Percentiles rank a stretch among this genome's conserved stretches.
Evolutionary conservation across 2,888 invertebrate genomes (phyloP).

Genomic region (Euplexia lucipara): DNA sequence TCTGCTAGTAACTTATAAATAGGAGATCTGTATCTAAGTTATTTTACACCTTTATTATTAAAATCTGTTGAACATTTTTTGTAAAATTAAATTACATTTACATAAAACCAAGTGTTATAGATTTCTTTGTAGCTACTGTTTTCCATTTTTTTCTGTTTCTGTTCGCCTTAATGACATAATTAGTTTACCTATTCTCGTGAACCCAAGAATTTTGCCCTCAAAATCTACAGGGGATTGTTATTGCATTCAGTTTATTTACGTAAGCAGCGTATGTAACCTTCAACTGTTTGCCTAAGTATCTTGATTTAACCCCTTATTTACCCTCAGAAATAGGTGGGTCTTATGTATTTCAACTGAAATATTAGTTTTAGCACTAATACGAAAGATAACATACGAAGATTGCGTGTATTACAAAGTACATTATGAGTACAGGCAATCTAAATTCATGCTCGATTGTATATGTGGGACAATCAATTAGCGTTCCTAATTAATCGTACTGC

Average conservation of each 20-base stretch:
- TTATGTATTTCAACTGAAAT: conserved; percentile 17
- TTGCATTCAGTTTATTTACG: conserved; percentile 37
- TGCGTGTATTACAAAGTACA: conserved; percentile 1
- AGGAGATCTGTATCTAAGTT: no score
- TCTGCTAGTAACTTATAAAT: no score
- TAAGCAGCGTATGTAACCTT: conserved; percentile 24
- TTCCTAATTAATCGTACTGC: conserved; percentile 3
- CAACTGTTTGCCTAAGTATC: conserved; percentile 48
- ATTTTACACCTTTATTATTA: no score
- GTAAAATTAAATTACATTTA: no score
- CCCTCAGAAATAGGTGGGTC: conserved; percentile 30
- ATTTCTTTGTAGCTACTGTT: background rate
- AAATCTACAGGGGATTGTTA: conserved; percentile 44
- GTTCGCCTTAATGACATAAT: conserved; percentile 1
- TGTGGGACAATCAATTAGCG: conserved; percentile 29
- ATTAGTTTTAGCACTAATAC: conserved; percentile 21
- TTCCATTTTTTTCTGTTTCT: background rate
- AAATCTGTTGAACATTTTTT: no score
- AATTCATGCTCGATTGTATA: conserved; percentile 8
- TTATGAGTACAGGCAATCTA: conserved; percentile 1
- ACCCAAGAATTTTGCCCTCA: conserved; percentile 17
- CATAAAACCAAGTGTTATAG: no score
- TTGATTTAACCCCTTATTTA: conserved; percentile 43
- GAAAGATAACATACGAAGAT: conserved; percentile 5
- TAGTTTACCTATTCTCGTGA: background rate